Base-by-base conservation (phyloP, 2,888 invertebrate species). In the Parnassius mnemosyne region DNA sequence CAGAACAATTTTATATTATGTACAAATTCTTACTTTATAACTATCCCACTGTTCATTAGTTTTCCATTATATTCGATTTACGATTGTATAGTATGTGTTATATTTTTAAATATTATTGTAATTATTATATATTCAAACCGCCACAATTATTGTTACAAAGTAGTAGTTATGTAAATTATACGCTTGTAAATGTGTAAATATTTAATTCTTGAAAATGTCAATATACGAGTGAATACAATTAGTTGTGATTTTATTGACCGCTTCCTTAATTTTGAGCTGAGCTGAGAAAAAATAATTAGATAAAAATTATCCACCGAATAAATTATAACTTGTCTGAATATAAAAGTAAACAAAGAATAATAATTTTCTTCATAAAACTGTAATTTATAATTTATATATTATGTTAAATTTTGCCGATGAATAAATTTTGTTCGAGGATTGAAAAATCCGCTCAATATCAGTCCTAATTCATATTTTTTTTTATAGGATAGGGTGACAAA, bases 141-240 rank as follows among this genome's bases (percentile, higher is more conserved):
- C 11, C 12, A 54, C 16, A 46, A 50, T 47, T 34, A 41, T 54
- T 50, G 50, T 54, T 42, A 57, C 9, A 53, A 53, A 51, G 10
- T 34, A 62, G 61, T 47, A 60, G 25, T 25, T 58, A 44, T 57
- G 55, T 61, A 58, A 47, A 62, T 66, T 68, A 34, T 34, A 53
- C 43, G 44, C 71, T 76, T 89, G 88, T 89, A 89, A 66, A 88
- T 87, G 74, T 88, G 87, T 89, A 88, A 84, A 87, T 87, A 85
- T 74, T 76, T 67, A 75, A 77, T 78, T 69, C 72, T 56, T 71
- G 74, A 70, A 82, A 81, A 82, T 87, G 84, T 88, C 87, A 89
- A 89, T 90, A 89, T 84, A 89, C 72, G 87, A 89, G 88, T 90
- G 88, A 84, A 78, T 76, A 83, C 80, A 84, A 76, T 73, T 67